Evolutionary conservation across 2,888 invertebrate species (phyloP).

Genomic region (Cordilura impudica): DNA sequence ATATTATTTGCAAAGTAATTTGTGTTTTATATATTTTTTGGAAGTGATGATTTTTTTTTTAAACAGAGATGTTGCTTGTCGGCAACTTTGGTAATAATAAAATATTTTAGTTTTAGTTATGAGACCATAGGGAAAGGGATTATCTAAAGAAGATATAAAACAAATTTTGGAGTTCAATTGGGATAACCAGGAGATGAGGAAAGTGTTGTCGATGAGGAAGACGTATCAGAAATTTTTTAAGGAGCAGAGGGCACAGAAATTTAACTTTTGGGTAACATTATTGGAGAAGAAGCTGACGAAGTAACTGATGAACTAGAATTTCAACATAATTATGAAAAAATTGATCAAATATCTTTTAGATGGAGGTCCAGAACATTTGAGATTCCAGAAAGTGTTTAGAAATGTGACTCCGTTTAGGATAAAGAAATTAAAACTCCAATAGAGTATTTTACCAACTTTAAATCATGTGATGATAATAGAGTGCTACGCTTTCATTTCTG

Average conservation of each 20-base stretch:
- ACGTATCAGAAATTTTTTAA: neutral
- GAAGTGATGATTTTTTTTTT: neutral
- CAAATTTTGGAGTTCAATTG: neutral
- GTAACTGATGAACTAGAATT: too few species aligned
- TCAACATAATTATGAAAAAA: too few species aligned
- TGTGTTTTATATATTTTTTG: neutral
- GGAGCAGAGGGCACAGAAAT: neutral
- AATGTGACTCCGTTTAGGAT: neutral
- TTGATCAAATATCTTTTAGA: neutral
- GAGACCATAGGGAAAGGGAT: too few species aligned
- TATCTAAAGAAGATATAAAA: neutral
- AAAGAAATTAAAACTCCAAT: neutral
- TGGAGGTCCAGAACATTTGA: neutral
- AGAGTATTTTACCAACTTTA: neutral
- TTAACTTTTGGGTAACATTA: neutral
- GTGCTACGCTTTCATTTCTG: too few species aligned
- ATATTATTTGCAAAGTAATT: neutral
- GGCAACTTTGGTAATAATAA: neutral
- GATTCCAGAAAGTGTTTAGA: neutral
- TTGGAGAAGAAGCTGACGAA: neutral
- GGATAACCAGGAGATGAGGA: neutral
- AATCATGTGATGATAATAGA: too few species aligned
- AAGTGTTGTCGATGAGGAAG: neutral
- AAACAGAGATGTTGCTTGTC: neutral
- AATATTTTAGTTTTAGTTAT: neutral